Conservation (phyloP, 2,113 vertebrate species). For the Salvelinus alpinus region DNA sequence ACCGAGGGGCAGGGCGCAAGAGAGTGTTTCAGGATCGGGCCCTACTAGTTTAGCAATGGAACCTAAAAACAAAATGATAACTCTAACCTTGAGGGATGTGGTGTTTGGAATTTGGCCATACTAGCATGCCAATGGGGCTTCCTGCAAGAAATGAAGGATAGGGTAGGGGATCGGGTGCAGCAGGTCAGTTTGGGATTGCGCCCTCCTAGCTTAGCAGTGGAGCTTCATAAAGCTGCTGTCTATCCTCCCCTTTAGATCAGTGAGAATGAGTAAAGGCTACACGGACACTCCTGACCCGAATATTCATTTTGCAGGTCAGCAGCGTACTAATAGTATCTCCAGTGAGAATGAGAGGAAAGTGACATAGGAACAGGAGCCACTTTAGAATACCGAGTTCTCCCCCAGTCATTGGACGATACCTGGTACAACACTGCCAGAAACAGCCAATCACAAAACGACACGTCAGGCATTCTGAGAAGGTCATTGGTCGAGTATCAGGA, state of each 20-base stretch:
- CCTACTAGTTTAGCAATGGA: no score
- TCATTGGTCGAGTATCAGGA: slow-evolving; percentile 55
- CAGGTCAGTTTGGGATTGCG: no score
- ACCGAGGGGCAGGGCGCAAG: no score
- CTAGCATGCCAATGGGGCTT: background rate
- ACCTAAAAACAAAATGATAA: background rate
- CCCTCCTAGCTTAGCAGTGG: no score
- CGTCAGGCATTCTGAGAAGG: slow-evolving; percentile 26
- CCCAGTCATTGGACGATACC: slow-evolving; percentile 43
- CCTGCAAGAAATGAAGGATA: background rate
- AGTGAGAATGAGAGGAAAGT: background rate
- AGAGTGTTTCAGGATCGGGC: no score
- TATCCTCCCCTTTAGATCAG: background rate
- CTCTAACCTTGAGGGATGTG: slow-evolving; percentile 28
- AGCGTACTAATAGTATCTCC: slow-evolving; percentile 8
- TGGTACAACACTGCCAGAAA: slow-evolving; percentile 58
- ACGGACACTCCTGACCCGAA: no score
- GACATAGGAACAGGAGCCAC: slow-evolving; percentile 42
- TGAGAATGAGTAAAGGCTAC: background rate
- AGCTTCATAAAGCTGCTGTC: background rate
- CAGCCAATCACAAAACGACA: slow-evolving; percentile 30
- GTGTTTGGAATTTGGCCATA: slow-evolving; percentile 15
- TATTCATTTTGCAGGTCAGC: background rate
- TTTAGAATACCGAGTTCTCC: slow-evolving; percentile 46
- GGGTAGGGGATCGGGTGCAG: no score